Evolutionary conservation across 2,797 vertebrate species (phyloP), one percentile per base, ranked within the genome.

Genomic region (Sebastes flavidus): DNA sequence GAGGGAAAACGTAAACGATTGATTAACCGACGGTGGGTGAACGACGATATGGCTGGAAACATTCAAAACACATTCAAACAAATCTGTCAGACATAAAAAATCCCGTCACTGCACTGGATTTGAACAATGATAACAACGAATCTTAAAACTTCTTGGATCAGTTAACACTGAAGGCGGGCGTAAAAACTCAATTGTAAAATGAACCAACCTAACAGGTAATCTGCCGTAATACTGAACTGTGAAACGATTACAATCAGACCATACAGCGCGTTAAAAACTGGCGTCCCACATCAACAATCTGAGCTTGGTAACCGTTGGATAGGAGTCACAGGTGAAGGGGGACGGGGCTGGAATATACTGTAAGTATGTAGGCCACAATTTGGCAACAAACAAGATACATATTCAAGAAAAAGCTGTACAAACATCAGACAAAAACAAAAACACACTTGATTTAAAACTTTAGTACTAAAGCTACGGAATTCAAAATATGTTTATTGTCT

Each of bases 401-500:
- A 94, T 94, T 93, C 92, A 94, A 93, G 89, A 94, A 95, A 80
- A 92, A 95, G 93, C 94, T 96, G 94, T 97, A 96, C 89, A 85
- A 93, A 94, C 93, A 91, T 92, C 94, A 89, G 94, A 96, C 95
- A 95, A 92, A 94, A 94, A 91, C 83, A 91, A 94, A 94, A 92
- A 94, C 91, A 93, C 94, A 95, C 95, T 93, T 83, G 88, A 93
- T 95, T 95, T 94, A 93, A 95, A 95, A 95, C 91, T 94, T 93
- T 91, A 89, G 94, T 96, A 95, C 94, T 96, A 96, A 97, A 97
- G 95, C 95, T 95, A 96, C 94, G 88, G 92, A 95, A 87, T 95
- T 95, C 87, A 95, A 96, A 96, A 96, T 94, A 93, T 95, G 92
- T 93, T 91, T 93, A 87, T 90, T 82, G 67, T 91, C 77, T 87